Evolutionary conservation across 2,113 vertebrate genomes (phyloP).

Genomic region (Gopherus flavomarginatus): DNA sequence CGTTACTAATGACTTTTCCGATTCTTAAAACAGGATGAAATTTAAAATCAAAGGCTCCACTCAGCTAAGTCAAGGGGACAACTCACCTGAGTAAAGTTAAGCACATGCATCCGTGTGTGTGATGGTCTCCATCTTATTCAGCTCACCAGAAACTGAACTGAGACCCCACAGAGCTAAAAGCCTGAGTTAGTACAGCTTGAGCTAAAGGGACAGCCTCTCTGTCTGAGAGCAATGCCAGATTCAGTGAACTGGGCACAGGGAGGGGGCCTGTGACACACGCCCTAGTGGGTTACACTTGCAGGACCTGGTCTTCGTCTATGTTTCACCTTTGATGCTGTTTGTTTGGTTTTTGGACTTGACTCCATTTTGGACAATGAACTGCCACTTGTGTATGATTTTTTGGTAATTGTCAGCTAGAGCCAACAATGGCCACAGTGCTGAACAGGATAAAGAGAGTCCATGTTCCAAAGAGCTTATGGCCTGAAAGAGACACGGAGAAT

Average conservation of each 20-base stretch:
- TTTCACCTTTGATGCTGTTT: neutral
- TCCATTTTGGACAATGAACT: neutral
- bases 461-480: neutral
- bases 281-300: no score
- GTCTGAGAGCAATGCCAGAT: neutral
- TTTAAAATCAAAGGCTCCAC: neutral
- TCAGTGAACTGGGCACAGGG: neutral
- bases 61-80: neutral
- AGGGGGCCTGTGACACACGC: neutral
- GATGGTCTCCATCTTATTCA: neutral
- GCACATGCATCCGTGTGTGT: neutral
- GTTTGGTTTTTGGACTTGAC: neutral
- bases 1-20: neutral
- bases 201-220: neutral
- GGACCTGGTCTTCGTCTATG: neutral
- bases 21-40: neutral
- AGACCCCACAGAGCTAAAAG: neutral
- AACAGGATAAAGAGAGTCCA: neutral
- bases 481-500: neutral
- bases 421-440: neutral
- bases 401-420: neutral
- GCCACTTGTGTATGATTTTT: neutral
- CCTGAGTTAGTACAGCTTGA: neutral
- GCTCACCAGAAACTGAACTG: rapidly evolving
- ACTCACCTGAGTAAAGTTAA: neutral